Evolutionary conservation across 2,888 invertebrate genomes (phyloP), one percentile per base, ranked within the genome.

Genomic region (Tolmerus cingulatus): DNA sequence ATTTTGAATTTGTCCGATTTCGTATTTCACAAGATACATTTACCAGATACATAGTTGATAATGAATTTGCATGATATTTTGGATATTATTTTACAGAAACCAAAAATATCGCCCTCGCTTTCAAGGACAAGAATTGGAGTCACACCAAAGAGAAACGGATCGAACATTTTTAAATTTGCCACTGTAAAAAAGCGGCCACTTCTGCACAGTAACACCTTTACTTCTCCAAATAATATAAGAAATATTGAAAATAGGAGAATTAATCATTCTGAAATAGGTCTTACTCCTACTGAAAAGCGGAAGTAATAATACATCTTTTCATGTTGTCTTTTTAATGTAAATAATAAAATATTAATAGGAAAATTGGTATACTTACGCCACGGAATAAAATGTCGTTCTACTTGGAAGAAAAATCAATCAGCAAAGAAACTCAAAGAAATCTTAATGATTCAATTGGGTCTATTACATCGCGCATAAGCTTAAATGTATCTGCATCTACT

Each of bases 401-500:
- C 27, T 23, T 66, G 19, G 66, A 66, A 66, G 66, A 12, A 66
- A 27, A 23, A 27, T 23, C 27, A 66, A 66, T 14, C 66, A 66
- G 9, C 66, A 27, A 8, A 66, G n/a, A n/a, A n/a, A 5, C 23
- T 2, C 23, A 66, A 30, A 37, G 16, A 37, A 37, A 23, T 1
- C 19, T 23, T 14, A 88, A 88, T 79, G 89, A 89, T 34, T 89
- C 89, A 1, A 87, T 89, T 8, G 90, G 90, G 51, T 90, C 90
- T 2, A 89, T 89, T 5, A 88, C 85, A 34, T 91, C 91, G 0
- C 27, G 90, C 5, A 81, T 90, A 16, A 90, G 90, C 87, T 89
- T 90, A 23, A 90, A 91, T 89, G 88, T 90, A 16, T 91, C 91
- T 5, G 88, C 90, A 40, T 91, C 91, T 3, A 91, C 91, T 23